phyloP scores from a whole-genome alignment of 2,888 invertebrate species.

The Hedya salicella region DNA sequence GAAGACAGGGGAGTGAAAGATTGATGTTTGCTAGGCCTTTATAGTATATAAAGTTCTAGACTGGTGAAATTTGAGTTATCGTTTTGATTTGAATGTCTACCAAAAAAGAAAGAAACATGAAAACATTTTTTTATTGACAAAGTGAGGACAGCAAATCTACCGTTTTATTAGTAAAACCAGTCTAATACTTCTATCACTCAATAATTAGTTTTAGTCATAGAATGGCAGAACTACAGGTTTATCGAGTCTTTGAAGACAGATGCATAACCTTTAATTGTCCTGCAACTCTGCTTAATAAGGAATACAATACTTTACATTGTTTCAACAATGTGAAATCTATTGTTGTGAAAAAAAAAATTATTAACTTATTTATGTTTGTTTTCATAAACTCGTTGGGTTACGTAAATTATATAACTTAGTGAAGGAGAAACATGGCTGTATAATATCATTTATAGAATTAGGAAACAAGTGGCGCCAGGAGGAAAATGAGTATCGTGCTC shows the following conservation, averaged over 20 bases:
- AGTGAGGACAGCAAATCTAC: slow-evolving; percentile 2
- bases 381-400: slow-evolving; percentile 13
- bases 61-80: slow-evolving; percentile 1
- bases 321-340: slow-evolving; percentile 35
- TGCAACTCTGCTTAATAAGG: slow-evolving; percentile 6
- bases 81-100: background rate
- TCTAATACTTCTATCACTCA: too few species aligned
- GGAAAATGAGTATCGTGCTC: background rate
- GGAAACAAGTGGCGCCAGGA: background rate
- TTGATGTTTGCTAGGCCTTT: slow-evolving; percentile 73
- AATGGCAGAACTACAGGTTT: too few species aligned
- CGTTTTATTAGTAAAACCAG: too few species aligned
- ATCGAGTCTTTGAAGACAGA: slow-evolving; percentile 9
- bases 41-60: slow-evolving; percentile 57
- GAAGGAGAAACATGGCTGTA: background rate
- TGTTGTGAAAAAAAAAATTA: slow-evolving; percentile 32
- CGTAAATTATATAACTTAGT: background rate
- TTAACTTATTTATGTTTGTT: slow-evolving; percentile 6
- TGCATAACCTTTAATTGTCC: background rate
- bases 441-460: background rate
- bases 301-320: slow-evolving; percentile 42
- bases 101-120: background rate
- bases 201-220: too few species aligned
- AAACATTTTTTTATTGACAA: slow-evolving; percentile 11
- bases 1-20: slow-evolving; percentile 76